Conservation (phyloP, 2,888 invertebrate species). For the Iselma pallidipennis region DNA sequence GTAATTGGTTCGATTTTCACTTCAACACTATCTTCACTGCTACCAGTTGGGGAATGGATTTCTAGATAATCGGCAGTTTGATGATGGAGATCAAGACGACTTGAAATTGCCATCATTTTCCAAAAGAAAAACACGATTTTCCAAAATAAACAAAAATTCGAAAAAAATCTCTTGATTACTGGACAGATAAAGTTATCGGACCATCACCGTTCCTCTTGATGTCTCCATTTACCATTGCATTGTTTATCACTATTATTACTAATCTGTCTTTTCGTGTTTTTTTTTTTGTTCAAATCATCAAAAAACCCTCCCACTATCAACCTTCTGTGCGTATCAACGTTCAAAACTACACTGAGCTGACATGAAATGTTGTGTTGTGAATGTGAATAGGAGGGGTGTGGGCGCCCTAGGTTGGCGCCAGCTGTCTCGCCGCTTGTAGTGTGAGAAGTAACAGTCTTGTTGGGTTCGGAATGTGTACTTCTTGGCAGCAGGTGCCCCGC, state of each 20-base stretch:
- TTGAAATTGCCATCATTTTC: neutral
- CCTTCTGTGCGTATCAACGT: conserved; percentile 11
- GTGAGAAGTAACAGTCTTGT: conserved; percentile 61
- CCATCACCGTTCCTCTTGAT: too few relatives aligned
- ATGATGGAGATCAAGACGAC: conserved; percentile 57
- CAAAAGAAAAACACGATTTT: conserved; percentile 73
- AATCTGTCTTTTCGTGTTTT: neutral
- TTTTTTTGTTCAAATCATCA: conserved; percentile 14
- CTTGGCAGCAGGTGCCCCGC: conserved; percentile 33
- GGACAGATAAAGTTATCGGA: too few relatives aligned
- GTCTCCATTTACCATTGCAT: conserved; percentile 7
- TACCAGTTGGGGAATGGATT: conserved; percentile 65
- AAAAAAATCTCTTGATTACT: neutral
- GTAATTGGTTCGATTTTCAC: conserved; percentile 65
- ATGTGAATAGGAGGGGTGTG: conserved; percentile 53
- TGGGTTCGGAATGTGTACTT: conserved; percentile 57
- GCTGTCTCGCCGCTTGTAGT: conserved; percentile 59
- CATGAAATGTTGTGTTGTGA: conserved; percentile 46
- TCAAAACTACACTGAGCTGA: conserved; percentile 35
- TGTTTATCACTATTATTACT: neutral
- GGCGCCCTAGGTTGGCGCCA: conserved; percentile 61
- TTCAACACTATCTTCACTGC: conserved; percentile 69
- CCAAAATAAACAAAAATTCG: conserved; percentile 56
- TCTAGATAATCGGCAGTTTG: conserved; percentile 63
- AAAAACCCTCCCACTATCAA: too few relatives aligned